phyloP scores from a whole-genome alignment of 2,888 invertebrate species.

The Epistrophella euchroma region DNA sequence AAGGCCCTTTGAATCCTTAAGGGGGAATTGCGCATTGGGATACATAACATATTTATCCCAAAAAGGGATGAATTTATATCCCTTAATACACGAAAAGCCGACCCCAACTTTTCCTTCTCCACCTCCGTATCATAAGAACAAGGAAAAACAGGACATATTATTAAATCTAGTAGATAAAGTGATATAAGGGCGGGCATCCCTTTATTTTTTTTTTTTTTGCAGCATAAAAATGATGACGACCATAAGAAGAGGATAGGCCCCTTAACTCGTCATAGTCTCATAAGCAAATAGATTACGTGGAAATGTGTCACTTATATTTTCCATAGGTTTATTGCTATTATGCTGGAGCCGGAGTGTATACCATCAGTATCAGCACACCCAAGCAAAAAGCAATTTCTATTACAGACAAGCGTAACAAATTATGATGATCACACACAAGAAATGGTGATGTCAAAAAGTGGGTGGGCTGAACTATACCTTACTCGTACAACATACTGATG shows the following conservation, averaged over 20 bases:
- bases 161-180: constrained; percentile 77
- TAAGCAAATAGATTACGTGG: constrained; percentile 78
- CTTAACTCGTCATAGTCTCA: constrained; percentile 75
- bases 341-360: constrained; percentile 7
- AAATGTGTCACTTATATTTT: constrained; percentile 77
- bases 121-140: not conserved
- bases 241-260: constrained; percentile 48
- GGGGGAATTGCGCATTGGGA: constrained; percentile 44
- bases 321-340: constrained; percentile 55
- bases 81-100: constrained; percentile 73
- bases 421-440: constrained; percentile 73
- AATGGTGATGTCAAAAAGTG: constrained; percentile 44
- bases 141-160: constrained; percentile 72
- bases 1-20: constrained; percentile 48
- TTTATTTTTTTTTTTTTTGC: constrained; percentile 15
- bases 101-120: not conserved
- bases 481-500: constrained; percentile 8
- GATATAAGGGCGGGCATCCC: constrained; percentile 76
- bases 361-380: constrained; percentile 22
- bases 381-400: constrained; percentile 71
- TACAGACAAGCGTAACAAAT: constrained; percentile 76
- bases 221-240: constrained; percentile 66
- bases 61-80: constrained; percentile 76
- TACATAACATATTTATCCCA: constrained; percentile 52
- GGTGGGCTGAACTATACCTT: not conserved